Evolutionary conservation across 2,113 vertebrate genomes (phyloP), one percentile per base, ranked within the genome.

Genomic region (Mungos mungo): DNA sequence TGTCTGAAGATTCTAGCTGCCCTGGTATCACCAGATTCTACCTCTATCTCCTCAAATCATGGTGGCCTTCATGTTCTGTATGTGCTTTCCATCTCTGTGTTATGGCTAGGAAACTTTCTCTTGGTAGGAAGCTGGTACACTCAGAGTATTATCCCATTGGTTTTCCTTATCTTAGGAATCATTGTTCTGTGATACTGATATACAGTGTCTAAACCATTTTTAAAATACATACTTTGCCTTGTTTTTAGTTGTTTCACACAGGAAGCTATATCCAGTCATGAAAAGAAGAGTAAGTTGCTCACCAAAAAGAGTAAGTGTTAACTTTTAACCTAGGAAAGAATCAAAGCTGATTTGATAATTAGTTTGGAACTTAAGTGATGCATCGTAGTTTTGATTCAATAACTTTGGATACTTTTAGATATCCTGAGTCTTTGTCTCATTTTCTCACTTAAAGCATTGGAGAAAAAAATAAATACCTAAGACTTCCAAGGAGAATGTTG

Each of bases 391-490:
- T 96, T 89, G 35, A 86, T 31, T 60, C 41, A 92, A 41, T 8
- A 33, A 63, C 19, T 83, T 66, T 60, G 92, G 16, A 65, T n/a
- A 74, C 13, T 88, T n/a, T 60, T 38, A 92, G 57, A 84, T 90
- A 90, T 72, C 18, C 7, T 45, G 15, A 87, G 29, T 52, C 60
- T 83, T 94, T 96, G 52, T 35, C 19, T 54, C 52, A 63, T 92
- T 90, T 97, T 92, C 54, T 88, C 47, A 27, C 76, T 94, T 90
- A 31, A 76, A 90, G 9, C 29, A 71, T 25, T 80, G 31, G 31
- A 27, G 29, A 83, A 95, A 19, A 87, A 92, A 90, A 86, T 72
- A 97, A 94, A 97, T 94, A 96, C 60, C 23, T 52, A 77, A 84
- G 27, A 4, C 29, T 85, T 88, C n/a, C 19, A 63, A 84, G n/a